Evolutionary conservation across 2,888 invertebrate species (phyloP).

Genomic region (Volucella bombylans): DNA sequence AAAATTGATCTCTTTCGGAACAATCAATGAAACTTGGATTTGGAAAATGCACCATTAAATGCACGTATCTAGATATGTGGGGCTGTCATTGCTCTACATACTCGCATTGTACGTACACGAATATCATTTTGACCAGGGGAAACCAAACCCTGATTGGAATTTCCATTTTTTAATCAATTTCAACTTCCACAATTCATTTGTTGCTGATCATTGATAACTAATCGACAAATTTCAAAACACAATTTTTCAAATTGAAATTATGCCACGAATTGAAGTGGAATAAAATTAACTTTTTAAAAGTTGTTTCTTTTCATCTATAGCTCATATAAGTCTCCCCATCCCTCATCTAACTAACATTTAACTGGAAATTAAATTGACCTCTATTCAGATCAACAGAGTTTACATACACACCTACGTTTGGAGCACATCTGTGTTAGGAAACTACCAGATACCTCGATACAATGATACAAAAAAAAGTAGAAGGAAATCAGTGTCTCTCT

Average conservation of each 20-base stretch:
- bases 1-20: too few relatives aligned
- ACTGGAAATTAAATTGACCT: slow-evolving; percentile 32
- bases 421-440: too few relatives aligned
- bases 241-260: slow-evolving; percentile 22
- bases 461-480: background rate
- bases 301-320: slow-evolving; percentile 5
- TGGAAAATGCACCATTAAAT: too few relatives aligned
- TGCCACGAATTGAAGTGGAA: slow-evolving; percentile 12
- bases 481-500: slow-evolving; percentile 17
- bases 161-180: too few relatives aligned
- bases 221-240: slow-evolving; percentile 8
- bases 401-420: background rate
- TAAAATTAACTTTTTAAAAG: background rate
- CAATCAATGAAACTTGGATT: too few relatives aligned
- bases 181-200: background rate
- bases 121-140: too few relatives aligned
- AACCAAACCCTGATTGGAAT: too few relatives aligned
- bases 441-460: too few relatives aligned
- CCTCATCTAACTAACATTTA: background rate
- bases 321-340: slow-evolving; percentile 8
- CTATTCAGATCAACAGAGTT: slow-evolving; percentile 2
- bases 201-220: slow-evolving; percentile 1
- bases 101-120: too few relatives aligned
- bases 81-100: too few relatives aligned
- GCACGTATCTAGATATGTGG: too few relatives aligned